Conservation (phyloP, 2,797 vertebrate species). For the Acridotheres tristis region DNA sequence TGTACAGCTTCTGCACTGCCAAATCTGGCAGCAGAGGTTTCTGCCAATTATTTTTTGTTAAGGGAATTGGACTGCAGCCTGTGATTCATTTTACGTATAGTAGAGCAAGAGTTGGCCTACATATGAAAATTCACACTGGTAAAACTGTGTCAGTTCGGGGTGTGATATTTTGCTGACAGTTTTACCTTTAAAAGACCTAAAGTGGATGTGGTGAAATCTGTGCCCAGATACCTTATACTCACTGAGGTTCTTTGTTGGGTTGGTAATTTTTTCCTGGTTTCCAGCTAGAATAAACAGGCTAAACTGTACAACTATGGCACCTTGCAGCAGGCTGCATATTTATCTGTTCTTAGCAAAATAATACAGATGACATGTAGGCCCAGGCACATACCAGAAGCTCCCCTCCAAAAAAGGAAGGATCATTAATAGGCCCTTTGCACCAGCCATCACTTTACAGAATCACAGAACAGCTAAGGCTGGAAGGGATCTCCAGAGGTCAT, state of each 20-base stretch:
- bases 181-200: slow-evolving; percentile 58
- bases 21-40: slow-evolving; percentile 34
- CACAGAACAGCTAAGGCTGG: background rate
- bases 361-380: background rate
- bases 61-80: slow-evolving; percentile 47
- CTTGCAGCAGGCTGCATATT: background rate
- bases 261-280: background rate
- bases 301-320: background rate
- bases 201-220: slow-evolving; percentile 21
- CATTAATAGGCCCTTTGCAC: background rate
- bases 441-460: background rate
- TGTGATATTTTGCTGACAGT: slow-evolving; percentile 62
- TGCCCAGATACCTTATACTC: background rate
- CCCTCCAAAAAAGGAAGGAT: background rate
- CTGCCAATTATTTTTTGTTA: slow-evolving; percentile 58
- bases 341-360: background rate
- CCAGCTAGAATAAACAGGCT: background rate
- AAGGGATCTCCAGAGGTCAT: background rate
- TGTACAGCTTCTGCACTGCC: background rate
- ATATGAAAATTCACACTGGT: slow-evolving; percentile 59
- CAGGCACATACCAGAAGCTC: background rate
- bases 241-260: background rate
- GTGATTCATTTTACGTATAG: slow-evolving; percentile 49
- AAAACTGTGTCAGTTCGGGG: slow-evolving; percentile 49
- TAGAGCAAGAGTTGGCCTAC: slow-evolving; percentile 52